Percentiles rank a stretch among this genome's conserved stretches.
Evolutionary conservation across 2,113 vertebrate genomes (phyloP).

Genomic region (Chunga burmeisteri): DNA sequence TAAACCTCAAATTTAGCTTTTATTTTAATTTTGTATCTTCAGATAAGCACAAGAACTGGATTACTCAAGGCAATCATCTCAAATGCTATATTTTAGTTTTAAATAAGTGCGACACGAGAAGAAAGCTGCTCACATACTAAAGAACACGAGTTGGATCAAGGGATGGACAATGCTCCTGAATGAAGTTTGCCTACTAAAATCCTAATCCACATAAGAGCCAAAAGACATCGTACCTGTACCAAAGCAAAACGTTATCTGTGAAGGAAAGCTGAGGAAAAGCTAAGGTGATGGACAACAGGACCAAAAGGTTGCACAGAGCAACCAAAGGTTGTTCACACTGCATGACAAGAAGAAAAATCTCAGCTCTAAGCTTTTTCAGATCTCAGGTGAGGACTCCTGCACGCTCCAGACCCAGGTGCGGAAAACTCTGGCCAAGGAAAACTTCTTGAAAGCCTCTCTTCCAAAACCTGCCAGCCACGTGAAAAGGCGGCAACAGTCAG

Average conservation of each 20-base stretch:
- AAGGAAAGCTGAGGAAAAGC: background rate
- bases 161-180: background rate
- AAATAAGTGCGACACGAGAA: background rate
- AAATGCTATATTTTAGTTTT: background rate
- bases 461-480: background rate
- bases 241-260: background rate
- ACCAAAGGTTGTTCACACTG: fast-evolving
- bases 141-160: background rate
- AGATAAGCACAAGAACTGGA: background rate
- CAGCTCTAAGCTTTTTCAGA: background rate
- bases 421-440: background rate
- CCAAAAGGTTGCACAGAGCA: background rate
- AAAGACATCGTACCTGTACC: background rate
- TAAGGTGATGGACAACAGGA: background rate
- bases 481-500: fast-evolving
- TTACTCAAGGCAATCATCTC: background rate
- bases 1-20: background rate
- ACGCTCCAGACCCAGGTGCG: fast-evolving
- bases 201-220: background rate
- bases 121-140: background rate
- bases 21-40: background rate
- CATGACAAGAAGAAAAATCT: background rate
- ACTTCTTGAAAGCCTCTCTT: background rate
- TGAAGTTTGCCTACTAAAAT: background rate
- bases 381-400: background rate